A percentile compares a stretch with the other conserved stretches of the same genome.
phyloP scores from a whole-genome alignment of 2,888 invertebrate species.

The Microctonus aethiopoides region DNA sequence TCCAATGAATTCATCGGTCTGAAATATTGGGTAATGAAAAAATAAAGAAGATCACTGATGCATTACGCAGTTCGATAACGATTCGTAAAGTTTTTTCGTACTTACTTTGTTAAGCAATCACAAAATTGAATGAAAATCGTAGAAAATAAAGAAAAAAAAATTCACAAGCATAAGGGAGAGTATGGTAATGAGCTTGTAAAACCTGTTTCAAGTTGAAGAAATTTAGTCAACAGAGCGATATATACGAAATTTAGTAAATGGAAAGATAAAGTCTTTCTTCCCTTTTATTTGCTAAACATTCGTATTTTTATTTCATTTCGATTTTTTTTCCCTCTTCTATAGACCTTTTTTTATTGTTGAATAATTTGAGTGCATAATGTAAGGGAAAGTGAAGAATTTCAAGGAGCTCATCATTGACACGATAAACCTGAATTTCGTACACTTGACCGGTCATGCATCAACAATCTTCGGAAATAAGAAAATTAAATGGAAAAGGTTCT shows the following conservation, averaged over 20 bases:
- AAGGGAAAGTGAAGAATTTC: too few species aligned
- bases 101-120: neutral
- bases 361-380: neutral
- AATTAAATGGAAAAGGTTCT: neutral
- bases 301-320: slow-evolving; percentile 24
- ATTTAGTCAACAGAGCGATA: slow-evolving; percentile 25
- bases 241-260: slow-evolving; percentile 4
- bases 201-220: slow-evolving; percentile 49
- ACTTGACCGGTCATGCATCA: neutral
- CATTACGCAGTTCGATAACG: neutral
- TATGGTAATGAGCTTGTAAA: slow-evolving; percentile 25
- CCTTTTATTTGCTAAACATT: slow-evolving; percentile 18
- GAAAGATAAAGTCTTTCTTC: neutral
- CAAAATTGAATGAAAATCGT: neutral
- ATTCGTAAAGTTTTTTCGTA: neutral
- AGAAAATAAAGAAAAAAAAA: neutral
- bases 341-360: neutral
- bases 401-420: neutral
- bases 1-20: neutral
- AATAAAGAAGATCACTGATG: neutral
- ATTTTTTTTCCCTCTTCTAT: neutral
- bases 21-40: neutral
- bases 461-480: neutral
- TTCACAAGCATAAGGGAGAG: neutral
- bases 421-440: neutral